Base-by-base conservation (phyloP, 2,888 invertebrate genomes). In the Sinelater perroti region DNA sequence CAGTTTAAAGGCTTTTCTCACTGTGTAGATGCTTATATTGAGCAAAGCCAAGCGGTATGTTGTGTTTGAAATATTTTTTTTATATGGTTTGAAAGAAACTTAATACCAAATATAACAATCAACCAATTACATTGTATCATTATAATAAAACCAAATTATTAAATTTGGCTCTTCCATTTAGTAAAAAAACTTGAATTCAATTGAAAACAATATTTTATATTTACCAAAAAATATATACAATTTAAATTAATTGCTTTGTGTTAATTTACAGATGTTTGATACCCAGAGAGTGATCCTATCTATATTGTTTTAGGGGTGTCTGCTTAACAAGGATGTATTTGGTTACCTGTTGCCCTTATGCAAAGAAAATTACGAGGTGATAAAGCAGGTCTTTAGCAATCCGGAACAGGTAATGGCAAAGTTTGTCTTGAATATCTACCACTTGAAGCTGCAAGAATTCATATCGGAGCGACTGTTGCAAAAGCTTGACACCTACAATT, bases 351-450 rank as follows among this genome's bases (percentile, higher is more conserved):
- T 95, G 35, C 93, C 93, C 0, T 82, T 98, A 66, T 97, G 97
- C 78, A 89, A 89, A 68, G 90, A 89, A 73, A 95, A 93, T 79
- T 85, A 93, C 76, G 85, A 87, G 69, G 84, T 91, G 61, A 92
- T 94, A 61, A 88, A 88, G 72, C 89, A 90, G 72, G 97, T 99
- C 1, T 99, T 99, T 75, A 89, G 89, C 3, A 95, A 95, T 78
- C 95, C 97, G 0, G 94, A 97, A 66, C 93, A 95, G 81, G 97
- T 99, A 5, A 96, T 98, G 94, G 92, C 94, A 56, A 98, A 98
- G 81, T 95, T 97, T 78, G 93, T 99, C 36, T 83, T 97, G 11
- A 97, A 97, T 76, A 91, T 99, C 60, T 99, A 95, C 78, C 93
- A 95, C 68, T 82, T 94, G 4, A 93, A 95, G 76, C 82, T 94